Percentiles rank a stretch among this genome's conserved stretches.
Conservation (phyloP, 2,113 vertebrate species). For the Himantopus leucocephalus region DNA sequence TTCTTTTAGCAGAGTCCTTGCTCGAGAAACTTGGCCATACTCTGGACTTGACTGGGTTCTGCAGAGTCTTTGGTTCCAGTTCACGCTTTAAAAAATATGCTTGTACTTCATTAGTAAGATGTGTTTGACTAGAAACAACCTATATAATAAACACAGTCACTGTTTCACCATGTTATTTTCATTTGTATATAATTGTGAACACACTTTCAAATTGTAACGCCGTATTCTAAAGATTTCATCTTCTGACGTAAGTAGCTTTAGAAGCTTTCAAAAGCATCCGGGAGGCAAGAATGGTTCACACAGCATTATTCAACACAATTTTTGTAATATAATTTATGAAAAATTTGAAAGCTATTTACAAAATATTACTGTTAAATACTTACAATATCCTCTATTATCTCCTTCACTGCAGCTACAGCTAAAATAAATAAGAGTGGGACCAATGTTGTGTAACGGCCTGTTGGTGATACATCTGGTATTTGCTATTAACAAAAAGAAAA, state of each 20-base stretch:
- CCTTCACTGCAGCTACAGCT: conserved; percentile 95
- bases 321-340: not conserved
- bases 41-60: not conserved
- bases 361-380: conserved; percentile 64
- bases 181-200: not conserved
- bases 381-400: conserved; percentile 98
- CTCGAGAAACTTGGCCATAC: not conserved
- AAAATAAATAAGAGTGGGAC: conserved; percentile 97
- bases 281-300: not conserved
- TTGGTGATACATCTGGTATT: conserved; percentile 98
- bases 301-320: not conserved
- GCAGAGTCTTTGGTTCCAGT: not conserved
- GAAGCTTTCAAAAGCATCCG: not conserved
- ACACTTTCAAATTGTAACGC: not conserved
- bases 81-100: not conserved
- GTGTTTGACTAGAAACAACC: not conserved
- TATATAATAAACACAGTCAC: not conserved
- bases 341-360: not conserved
- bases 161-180: not conserved
- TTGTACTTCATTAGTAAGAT: not conserved
- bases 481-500: conserved; percentile 75
- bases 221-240: not conserved
- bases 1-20: not conserved
- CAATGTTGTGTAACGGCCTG: conserved; percentile 95
- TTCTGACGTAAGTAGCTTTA: not conserved